Conservation (phyloP, 1,140 invertebrate species). For the Penaeus chinensis region DNA sequence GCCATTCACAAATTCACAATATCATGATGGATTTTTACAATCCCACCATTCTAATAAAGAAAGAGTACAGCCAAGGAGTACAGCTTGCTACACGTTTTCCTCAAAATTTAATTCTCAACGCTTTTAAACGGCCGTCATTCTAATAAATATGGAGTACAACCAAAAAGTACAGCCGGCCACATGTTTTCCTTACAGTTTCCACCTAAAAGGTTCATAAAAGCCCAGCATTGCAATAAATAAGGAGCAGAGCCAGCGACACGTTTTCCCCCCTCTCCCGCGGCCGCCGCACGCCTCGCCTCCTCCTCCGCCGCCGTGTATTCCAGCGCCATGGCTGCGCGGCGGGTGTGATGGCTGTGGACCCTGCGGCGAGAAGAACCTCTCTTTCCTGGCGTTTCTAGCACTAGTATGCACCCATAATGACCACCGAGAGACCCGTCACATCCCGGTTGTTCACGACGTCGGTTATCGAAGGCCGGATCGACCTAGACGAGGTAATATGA, state of each 20-base stretch:
- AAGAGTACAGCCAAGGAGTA: background rate
- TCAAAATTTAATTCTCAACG: too few relatives aligned
- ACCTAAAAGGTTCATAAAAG: too few relatives aligned
- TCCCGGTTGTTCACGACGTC: slow-evolving; percentile 64
- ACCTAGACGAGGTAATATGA: slow-evolving; percentile 63
- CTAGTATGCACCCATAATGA: slow-evolving; percentile 63
- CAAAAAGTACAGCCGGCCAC: background rate
- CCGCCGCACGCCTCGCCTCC: slow-evolving; percentile 49
- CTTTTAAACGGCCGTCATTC: too few relatives aligned
- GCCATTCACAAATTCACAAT: too few relatives aligned
- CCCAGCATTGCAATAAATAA: too few relatives aligned
- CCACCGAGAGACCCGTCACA: slow-evolving; percentile 57
- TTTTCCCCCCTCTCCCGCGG: slow-evolving; percentile 10
- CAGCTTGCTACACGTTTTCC: slow-evolving; percentile 14
- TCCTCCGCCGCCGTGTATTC: slow-evolving; percentile 59
- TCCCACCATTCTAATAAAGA: too few relatives aligned
- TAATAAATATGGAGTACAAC: background rate
- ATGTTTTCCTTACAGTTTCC: background rate
- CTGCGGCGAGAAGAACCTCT: slow-evolving; percentile 35
- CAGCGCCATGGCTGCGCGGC: slow-evolving; percentile 64
- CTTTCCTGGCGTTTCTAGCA: slow-evolving; percentile 46
- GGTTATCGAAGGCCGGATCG: slow-evolving; percentile 62
- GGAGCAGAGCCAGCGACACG: background rate
- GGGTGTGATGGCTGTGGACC: slow-evolving; percentile 43
- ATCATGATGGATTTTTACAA: too few relatives aligned